These are phyloP conservation scores for Philaethria dido DNA, from an alignment of 2,888 invertebrate genomes.

Conservation along the genomic window DNA sequence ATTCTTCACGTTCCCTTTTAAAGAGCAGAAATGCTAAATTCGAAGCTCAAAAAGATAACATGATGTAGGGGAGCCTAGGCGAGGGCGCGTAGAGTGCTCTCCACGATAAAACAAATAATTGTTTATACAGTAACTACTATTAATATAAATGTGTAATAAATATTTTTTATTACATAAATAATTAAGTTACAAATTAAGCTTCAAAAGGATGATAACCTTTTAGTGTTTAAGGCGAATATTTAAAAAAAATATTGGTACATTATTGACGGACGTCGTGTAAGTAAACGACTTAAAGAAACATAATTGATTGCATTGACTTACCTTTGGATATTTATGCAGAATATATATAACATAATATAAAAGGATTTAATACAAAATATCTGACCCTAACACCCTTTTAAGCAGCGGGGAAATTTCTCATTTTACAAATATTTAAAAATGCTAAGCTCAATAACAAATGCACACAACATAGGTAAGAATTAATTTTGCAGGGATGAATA, in stretches of 20 bases:
- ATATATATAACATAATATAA: not conserved
- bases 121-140: not conserved
- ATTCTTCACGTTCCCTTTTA: constrained; percentile 47
- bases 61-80: constrained; percentile 30
- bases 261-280: too few relatives aligned
- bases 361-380: not conserved
- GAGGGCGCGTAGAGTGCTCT: constrained; percentile 36
- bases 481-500: constrained; percentile 25
- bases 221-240: too few relatives aligned
- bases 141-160: not conserved
- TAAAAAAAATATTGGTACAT: too few relatives aligned
- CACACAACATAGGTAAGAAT: constrained; percentile 4
- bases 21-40: constrained; percentile 48
- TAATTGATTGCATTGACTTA: not conserved
- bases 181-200: too few relatives aligned
- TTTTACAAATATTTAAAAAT: not conserved
- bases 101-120: not conserved
- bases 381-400: too few relatives aligned
- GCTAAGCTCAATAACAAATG: not conserved
- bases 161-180: not conserved
- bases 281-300: not conserved
- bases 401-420: not conserved
- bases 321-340: not conserved
- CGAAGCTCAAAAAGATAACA: constrained; percentile 37
- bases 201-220: too few relatives aligned